Percentiles rank a stretch among this genome's conserved stretches.
Conservation (phyloP, 2,797 vertebrate genomes). For the Sebastolobus alascanus region DNA sequence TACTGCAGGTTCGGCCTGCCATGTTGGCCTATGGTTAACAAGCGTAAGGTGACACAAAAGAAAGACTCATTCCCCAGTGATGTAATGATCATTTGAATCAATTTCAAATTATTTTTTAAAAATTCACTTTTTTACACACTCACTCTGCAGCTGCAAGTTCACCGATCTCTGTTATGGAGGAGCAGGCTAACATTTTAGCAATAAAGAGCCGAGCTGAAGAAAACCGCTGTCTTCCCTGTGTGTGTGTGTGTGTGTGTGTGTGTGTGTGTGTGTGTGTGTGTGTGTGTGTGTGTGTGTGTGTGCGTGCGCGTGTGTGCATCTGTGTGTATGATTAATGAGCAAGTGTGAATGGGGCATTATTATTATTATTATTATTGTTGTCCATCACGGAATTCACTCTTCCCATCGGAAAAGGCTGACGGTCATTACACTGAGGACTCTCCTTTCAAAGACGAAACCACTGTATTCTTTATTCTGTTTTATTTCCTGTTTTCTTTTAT, state of each 20-base stretch:
- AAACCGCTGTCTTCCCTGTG: conserved; percentile 75
- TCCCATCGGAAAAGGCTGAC: conserved; percentile 53
- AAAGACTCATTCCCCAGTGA: background rate
- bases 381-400: conserved; percentile 53
- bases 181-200: conserved; percentile 81
- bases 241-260: conserved; percentile 36
- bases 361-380: conserved; percentile 29
- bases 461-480: conserved; percentile 67
- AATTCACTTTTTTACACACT: conserved; percentile 31
- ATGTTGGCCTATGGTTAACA: conserved; percentile 16
- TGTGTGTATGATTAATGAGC: conserved; percentile 35
- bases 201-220: conserved; percentile 81
- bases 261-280: conserved; percentile 34
- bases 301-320: conserved; percentile 31
- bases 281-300: conserved; percentile 22
- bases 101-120: background rate
- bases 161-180: conserved; percentile 54
- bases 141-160: conserved; percentile 59
- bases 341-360: conserved; percentile 53
- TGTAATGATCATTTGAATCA: background rate
- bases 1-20: background rate
- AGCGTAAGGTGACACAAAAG: background rate
- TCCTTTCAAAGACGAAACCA: conserved; percentile 71
- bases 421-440: conserved; percentile 69
- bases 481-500: conserved; percentile 62